Conservation (phyloP, 1,140 invertebrate genomes). For the Stratiolaelaps scimitus region DNA sequence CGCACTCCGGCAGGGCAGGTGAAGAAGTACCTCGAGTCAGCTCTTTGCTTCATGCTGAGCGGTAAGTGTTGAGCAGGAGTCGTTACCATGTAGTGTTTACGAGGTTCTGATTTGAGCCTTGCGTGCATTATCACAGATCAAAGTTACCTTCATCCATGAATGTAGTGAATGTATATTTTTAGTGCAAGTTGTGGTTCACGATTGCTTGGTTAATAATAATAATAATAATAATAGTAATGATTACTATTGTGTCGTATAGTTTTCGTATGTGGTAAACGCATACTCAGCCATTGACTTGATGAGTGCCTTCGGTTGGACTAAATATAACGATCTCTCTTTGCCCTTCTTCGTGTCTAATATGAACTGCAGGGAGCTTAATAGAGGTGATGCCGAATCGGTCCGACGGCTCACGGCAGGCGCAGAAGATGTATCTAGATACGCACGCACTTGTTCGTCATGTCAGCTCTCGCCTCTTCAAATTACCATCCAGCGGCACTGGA, state of each 20-base stretch:
- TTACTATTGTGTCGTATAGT: too few species aligned
- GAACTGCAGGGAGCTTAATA: neutral
- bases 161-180: too few species aligned
- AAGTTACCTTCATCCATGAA: too few species aligned
- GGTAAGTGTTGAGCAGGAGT: neutral
- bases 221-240: too few species aligned
- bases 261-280: too few species aligned
- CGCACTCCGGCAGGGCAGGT: neutral
- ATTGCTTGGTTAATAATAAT: too few species aligned
- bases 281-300: too few species aligned
- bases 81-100: neutral
- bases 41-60: neutral
- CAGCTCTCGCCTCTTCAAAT: neutral
- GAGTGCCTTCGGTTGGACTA: too few species aligned
- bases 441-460: neutral
- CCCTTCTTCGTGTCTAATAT: neutral
- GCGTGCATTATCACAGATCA: neutral
- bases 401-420: neutral
- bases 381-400: neutral
- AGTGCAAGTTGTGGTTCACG: too few species aligned
- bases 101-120: neutral
- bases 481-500: neutral
- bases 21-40: conserved; percentile 15
- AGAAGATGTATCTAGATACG: conserved; percentile 15
- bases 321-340: too few species aligned